Evolutionary conservation across 2,888 invertebrate genomes (phyloP), one percentile per base, ranked within the genome.

Genomic region (Cordylochernes scorpioides): DNA sequence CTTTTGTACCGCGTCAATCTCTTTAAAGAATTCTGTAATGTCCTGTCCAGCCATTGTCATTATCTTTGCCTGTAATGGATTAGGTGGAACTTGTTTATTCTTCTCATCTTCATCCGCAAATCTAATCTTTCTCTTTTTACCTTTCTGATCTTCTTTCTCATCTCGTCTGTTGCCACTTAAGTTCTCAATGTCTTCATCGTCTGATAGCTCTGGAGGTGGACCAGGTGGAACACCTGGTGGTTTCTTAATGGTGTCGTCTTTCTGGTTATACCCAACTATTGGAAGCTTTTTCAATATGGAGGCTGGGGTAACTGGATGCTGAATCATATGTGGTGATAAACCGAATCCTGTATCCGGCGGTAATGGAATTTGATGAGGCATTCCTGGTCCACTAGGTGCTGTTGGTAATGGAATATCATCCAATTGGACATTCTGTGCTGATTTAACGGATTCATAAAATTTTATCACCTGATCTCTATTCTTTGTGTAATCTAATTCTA

Each of bases 321-420:
- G n/a, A n/a, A n/a, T n/a, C n/a, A n/a, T n/a, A n/a, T n/a, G n/a
- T n/a, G n/a, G n/a, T n/a, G n/a, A n/a, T n/a, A n/a, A n/a, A n/a
- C n/a, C n/a, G n/a, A n/a, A n/a, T n/a, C n/a, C n/a, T n/a, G n/a
- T n/a, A n/a, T n/a, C n/a, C n/a, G n/a, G n/a, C n/a, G n/a, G n/a
- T n/a, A n/a, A n/a, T n/a, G n/a, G n/a, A n/a, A n/a, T n/a, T n/a
- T n/a, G n/a, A n/a, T n/a, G n/a, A n/a, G n/a, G n/a, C n/a, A n/a
- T n/a, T n/a, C n/a, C n/a, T n/a, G n/a, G n/a, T n/a, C n/a, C 35
- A 18, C 34, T 29, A 17, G 52, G 53, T 9, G 48, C 42, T 24
- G 54, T 51, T 22, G 88, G 88, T 33, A 91, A 53, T 3, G 88
- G 88, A 52, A 91, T 91, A 54, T 88, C 86, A 53, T 88, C 86